Evolutionary conservation across 2,797 vertebrate genomes (phyloP).

Genomic region (Rallus crepitans): DNA sequence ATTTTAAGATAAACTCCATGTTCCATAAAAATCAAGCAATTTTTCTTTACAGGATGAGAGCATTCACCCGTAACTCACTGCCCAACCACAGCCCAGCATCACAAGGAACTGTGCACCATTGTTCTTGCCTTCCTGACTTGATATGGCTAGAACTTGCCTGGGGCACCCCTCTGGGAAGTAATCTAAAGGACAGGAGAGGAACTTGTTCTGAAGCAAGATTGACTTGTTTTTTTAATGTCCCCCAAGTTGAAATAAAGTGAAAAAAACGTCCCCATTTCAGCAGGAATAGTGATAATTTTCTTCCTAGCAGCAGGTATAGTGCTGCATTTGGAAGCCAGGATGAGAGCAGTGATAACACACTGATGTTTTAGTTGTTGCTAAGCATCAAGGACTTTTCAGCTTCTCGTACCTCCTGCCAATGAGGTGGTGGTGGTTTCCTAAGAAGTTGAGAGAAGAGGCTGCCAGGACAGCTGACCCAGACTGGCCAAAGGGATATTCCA

Average conservation of each 20-base stretch:
- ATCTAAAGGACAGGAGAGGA: neutral
- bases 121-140: neutral
- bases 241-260: neutral
- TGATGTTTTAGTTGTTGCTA: too few species aligned
- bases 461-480: too few species aligned
- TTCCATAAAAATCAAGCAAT: neutral
- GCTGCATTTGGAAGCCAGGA: too few species aligned
- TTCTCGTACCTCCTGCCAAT: too few species aligned
- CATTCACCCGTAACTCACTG: neutral
- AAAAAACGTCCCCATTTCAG: neutral
- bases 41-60: neutral
- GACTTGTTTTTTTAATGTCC: neutral
- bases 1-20: neutral
- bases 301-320: too few species aligned
- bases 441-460: too few species aligned
- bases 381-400: too few species aligned
- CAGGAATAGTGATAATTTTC: too few species aligned
- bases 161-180: neutral
- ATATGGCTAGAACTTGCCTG: neutral
- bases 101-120: neutral
- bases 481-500: too few species aligned
- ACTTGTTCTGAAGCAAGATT: neutral
- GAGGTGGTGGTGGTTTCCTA: too few species aligned
- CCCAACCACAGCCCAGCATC: neutral
- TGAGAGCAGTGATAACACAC: too few species aligned